A percentile compares a stretch with the other conserved stretches of the same genome.
These are phyloP conservation scores for Leucoma salicis DNA, from an alignment of 2,888 invertebrate genomes.

Conservation along the genomic window DNA sequence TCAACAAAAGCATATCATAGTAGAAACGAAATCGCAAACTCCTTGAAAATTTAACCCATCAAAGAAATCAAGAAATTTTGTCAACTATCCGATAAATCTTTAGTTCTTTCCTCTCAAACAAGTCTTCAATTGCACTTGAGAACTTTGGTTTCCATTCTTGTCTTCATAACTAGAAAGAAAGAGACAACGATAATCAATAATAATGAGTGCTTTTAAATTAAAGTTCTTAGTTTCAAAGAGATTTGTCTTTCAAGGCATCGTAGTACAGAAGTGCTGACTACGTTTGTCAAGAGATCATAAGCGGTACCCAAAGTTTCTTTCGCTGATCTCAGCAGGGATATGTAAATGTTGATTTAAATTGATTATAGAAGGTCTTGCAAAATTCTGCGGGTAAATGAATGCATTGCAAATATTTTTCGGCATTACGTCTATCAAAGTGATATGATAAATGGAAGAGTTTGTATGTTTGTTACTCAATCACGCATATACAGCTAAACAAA, in stretches of 20 bases:
- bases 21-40: neutral
- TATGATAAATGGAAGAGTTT: too few species aligned
- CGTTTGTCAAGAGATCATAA: constrained; percentile 23
- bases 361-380: constrained; percentile 1
- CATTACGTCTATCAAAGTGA: too few species aligned
- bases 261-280: constrained; percentile 23
- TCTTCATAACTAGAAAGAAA: neutral
- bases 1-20: too few species aligned
- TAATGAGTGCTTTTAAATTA: constrained; percentile 21
- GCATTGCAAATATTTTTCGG: too few species aligned
- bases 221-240: constrained; percentile 24
- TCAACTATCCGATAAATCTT: constrained; percentile 7
- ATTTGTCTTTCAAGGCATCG: constrained; percentile 32
- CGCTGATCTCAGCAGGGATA: constrained; percentile 13
- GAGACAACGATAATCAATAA: constrained; percentile 19
- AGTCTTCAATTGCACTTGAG: constrained; percentile 15
- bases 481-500: too few species aligned
- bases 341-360: constrained; percentile 12
- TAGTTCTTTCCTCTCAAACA: constrained; percentile 13
- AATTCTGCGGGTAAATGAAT: neutral
- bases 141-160: constrained; percentile 9
- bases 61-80: constrained; percentile 7
- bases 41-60: neutral
- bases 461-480: too few species aligned
- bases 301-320: constrained; percentile 17